Conservation (phyloP, 2,113 vertebrate species). For the Chionomys nivalis region DNA sequence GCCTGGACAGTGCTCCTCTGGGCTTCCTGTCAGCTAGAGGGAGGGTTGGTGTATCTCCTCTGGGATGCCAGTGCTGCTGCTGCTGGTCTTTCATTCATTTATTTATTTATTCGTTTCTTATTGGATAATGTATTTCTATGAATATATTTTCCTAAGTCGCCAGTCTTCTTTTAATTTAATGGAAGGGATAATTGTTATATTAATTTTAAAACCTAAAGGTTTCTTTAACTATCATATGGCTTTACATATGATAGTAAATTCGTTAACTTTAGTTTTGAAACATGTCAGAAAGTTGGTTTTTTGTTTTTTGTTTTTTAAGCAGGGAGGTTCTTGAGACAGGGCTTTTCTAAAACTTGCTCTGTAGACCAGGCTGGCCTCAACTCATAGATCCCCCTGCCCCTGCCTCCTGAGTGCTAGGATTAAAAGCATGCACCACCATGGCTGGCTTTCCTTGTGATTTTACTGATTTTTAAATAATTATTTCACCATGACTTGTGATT, state of each 20-base stretch:
- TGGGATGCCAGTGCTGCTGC: not conserved
- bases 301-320: not conserved
- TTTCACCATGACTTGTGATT: not conserved
- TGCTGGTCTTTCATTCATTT: not conserved
- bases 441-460: not conserved
- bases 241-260: not conserved
- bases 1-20: not conserved
- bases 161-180: not conserved
- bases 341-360: not conserved
- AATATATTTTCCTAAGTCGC: not conserved
- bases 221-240: not conserved
- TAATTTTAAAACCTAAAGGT: slow-evolving; percentile 15
- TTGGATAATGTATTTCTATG: not conserved
- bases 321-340: not conserved
- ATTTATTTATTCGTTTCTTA: not conserved
- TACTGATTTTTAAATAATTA: not conserved
- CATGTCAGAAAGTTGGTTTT: not conserved
- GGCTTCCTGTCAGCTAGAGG: not conserved
- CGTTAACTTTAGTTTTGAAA: slow-evolving; percentile 7
- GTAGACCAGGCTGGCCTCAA: not conserved
- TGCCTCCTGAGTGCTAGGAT: not conserved
- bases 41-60: not conserved
- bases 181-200: not conserved
- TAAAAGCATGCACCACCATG: not conserved
- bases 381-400: not conserved